Conservation (phyloP, 37 sponge, comb jelly and placozoan genomes). For the Cliona cf. orientalis region DNA sequence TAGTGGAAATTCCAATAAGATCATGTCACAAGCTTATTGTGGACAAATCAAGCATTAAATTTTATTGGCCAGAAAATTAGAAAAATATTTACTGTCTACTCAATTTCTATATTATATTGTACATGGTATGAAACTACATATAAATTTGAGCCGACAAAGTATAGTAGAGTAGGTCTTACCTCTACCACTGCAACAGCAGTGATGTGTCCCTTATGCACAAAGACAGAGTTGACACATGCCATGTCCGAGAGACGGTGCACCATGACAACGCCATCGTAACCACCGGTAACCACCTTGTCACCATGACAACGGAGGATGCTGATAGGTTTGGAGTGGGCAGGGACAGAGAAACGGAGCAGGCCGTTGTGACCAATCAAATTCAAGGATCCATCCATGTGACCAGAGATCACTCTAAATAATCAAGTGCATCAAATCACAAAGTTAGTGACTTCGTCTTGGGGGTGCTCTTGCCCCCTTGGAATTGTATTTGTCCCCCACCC, state of each 20-base stretch:
- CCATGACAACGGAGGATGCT: slow-evolving; percentile 45
- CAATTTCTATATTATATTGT: too few relatives aligned
- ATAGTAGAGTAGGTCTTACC: slow-evolving; percentile 9
- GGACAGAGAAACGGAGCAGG: slow-evolving; percentile 10
- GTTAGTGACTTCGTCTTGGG: background rate
- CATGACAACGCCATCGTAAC: slow-evolving; percentile 60
- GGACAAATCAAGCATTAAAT: too few relatives aligned
- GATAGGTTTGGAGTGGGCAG: slow-evolving; percentile 56
- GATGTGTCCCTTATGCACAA: slow-evolving; percentile 41
- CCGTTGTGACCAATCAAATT: slow-evolving; percentile 54
- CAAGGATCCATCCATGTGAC: slow-evolving; percentile 70
- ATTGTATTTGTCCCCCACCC: too few relatives aligned
- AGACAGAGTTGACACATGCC: slow-evolving; percentile 20
- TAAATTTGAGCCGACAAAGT: too few relatives aligned
- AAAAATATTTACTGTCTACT: too few relatives aligned
- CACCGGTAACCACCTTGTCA: slow-evolving; percentile 51
- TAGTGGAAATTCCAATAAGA: too few relatives aligned
- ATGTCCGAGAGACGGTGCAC: slow-evolving; percentile 38
- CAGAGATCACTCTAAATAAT: slow-evolving; percentile 51
- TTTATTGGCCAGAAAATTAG: too few relatives aligned
- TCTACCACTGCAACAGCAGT: slow-evolving; percentile 29
- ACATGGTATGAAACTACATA: too few relatives aligned
- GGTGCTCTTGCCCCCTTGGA: too few relatives aligned
- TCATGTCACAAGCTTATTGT: too few relatives aligned
- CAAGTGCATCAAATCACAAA: background rate